Evolutionary conservation across 1,140 invertebrate genomes (phyloP), one percentile per base, ranked within the genome.

Genomic region (Zaprionus tsacasi): DNA sequence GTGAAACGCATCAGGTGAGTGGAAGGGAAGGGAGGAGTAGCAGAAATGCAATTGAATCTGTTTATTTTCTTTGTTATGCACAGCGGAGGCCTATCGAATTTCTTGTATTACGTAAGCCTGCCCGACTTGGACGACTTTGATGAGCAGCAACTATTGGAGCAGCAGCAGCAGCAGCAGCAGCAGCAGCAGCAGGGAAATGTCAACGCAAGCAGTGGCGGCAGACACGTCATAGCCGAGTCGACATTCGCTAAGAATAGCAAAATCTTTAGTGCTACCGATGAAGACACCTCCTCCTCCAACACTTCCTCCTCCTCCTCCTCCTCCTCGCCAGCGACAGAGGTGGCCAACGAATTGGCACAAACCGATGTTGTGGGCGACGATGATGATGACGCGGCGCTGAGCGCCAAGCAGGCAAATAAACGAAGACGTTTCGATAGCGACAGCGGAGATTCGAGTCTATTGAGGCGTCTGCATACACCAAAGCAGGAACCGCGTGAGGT

Each of bases 1-100:
- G 95, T 98, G 50, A 96, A 96, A 87, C 95, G 96, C 57, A 96
- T 98, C 81, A 97, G 96, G 97, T 97, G 87, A 92, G 93, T 80
- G 8, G 12, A 11, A 40, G 25, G 17, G 21, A 21, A n/a, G n/a
- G n/a, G n/a, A n/a, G n/a, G 21, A 21, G 21, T 21, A 21, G 21
- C 21, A 1, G 21, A 21, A n/a, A 48, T 57, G 33, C 50, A 43
- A 70, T 38, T 50, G 6, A 25, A 64, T 21, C 13, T 36, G 10
- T 38, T 52, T 17, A 13, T 77, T 60, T 25, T 43, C 27, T 30
- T 45, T 15, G 4, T 93, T 45, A 45, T 45, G 40, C 45, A 25
- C 45, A 97, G 96, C 92, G 96, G 95, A 73, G 97, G 95, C 59
- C 92, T 97, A 4, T 97, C 96, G 50, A 97, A 97, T 91, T 96